Conservation (phyloP, 1,140 invertebrate genomes). For the Euura lappo region DNA sequence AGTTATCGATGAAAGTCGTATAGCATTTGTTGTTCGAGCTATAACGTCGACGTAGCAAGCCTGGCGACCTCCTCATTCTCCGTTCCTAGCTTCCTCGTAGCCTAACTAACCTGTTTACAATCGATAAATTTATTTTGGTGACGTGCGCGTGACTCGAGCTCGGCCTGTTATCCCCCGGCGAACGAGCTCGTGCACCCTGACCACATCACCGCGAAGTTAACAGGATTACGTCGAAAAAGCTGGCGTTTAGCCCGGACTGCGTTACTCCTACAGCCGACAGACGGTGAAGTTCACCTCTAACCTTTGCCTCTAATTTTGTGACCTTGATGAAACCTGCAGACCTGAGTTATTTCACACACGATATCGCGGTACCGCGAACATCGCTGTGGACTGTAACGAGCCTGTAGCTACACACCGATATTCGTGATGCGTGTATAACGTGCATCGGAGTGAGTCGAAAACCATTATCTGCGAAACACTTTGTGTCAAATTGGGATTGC, state of each 20-base stretch:
- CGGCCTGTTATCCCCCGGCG: neutral
- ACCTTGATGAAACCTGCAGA: neutral
- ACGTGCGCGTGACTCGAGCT: constrained; percentile 34
- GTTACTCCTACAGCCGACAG: too few relatives aligned
- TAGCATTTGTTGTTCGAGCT: neutral
- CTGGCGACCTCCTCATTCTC: neutral
- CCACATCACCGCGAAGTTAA: neutral
- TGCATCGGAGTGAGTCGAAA: neutral
- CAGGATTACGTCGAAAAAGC: too few relatives aligned
- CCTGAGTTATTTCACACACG: too few relatives aligned
- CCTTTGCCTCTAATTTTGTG: neutral
- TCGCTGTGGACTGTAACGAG: neutral
- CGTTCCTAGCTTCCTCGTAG: neutral
- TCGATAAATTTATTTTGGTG: constrained; percentile 37
- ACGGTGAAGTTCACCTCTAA: too few relatives aligned
- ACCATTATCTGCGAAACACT: neutral
- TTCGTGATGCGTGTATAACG: neutral
- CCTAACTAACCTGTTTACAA: constrained; percentile 18
- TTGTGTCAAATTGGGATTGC: neutral
- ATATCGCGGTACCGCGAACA: too few relatives aligned
- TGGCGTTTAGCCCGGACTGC: too few relatives aligned
- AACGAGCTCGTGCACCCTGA: neutral
- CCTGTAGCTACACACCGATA: neutral
- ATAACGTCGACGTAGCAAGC: neutral
- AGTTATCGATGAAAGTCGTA: constrained; percentile 36